Evolutionary conservation across 1,140 invertebrate genomes (phyloP), one percentile per base, ranked within the genome.

Genomic region (Neelides sp.): DNA sequence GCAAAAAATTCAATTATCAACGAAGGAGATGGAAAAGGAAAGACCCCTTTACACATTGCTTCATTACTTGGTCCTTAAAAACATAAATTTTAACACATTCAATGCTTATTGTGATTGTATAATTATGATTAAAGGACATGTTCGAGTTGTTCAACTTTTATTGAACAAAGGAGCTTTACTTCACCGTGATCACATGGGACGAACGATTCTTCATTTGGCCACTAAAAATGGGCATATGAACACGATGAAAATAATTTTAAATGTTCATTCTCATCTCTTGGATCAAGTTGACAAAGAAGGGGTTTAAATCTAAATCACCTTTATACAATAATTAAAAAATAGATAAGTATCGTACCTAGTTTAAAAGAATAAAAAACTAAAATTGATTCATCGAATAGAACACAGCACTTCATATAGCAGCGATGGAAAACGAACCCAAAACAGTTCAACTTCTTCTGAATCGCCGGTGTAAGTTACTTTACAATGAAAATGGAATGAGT

Each of bases 201-300:
- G 85, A 12, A 88, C 83, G 56, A 83, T 86, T 0, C 67, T 91
- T 0, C 87, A 91, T 64, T 69, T 86, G 54, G 84, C 86, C 0
- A 82, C 85, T 1, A 77, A 78, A 73, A 81, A 78, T 36, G 85
- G 85, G 0, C 86, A 83, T 60, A 85, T 78, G 0, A 76, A 85
- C 60, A 85, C 83, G 1, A 81, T 89, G 48, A 78, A 82, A 55
- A 64, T 85, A 4, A 65, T 90, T 35, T 75, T 88, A 36, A 78
- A 78, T 0, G n/a, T n/a, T n/a, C n/a, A n/a, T n/a, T n/a, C n/a
- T n/a, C n/a, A n/a, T n/a, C n/a, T n/a, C n/a, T n/a, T n/a, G n/a
- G n/a, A n/a, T n/a, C n/a, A n/a, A n/a, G n/a, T n/a, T n/a, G n/a
- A n/a, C n/a, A n/a, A n/a, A n/a, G n/a, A n/a, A n/a, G n/a, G n/a